These are phyloP conservation scores for Ctenosaura bakeri DNA, from an alignment of 2,797 vertebrate species.

Conservation along the genomic window DNA sequence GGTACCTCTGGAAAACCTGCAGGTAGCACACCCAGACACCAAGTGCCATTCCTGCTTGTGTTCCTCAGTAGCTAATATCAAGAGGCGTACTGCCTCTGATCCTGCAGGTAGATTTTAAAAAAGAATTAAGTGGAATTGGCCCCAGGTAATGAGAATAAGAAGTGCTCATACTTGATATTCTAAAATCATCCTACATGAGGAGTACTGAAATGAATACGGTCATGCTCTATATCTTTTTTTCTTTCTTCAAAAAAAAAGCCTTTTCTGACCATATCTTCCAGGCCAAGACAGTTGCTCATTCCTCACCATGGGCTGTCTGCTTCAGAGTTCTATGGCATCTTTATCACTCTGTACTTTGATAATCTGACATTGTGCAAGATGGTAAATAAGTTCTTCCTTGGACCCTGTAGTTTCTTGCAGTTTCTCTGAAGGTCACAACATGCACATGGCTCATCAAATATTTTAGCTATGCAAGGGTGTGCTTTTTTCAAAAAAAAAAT, in stretches of 20 bases:
- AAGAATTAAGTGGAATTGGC: not conserved
- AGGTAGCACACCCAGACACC: not conserved
- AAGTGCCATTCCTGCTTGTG: too few relatives aligned
- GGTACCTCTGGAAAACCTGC: not conserved
- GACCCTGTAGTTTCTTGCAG: not conserved
- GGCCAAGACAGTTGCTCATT: not conserved
- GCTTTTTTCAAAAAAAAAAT: not conserved
- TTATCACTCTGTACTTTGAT: not conserved
- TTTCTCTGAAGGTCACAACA: conserved; percentile 17
- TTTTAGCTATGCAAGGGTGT: not conserved
- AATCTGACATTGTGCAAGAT: conserved; percentile 23
- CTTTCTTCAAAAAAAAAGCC: too few relatives aligned
- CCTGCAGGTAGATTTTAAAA: not conserved
- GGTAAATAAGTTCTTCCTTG: not conserved
- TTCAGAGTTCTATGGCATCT: not conserved
- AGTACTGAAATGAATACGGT: not conserved
- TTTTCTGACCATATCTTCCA: not conserved
- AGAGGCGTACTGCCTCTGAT: not conserved
- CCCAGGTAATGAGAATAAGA: conserved; percentile 1
- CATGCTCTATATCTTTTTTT: not conserved
- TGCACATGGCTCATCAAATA: not conserved
- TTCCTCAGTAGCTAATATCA: not conserved
- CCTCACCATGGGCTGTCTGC: not conserved
- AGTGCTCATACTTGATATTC: not conserved
- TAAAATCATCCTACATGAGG: not conserved